A percentile compares a stretch with the other conserved stretches of the same genome.
phyloP scores from a whole-genome alignment of 2,797 vertebrate genomes.

The Sebastes nivosus region DNA sequence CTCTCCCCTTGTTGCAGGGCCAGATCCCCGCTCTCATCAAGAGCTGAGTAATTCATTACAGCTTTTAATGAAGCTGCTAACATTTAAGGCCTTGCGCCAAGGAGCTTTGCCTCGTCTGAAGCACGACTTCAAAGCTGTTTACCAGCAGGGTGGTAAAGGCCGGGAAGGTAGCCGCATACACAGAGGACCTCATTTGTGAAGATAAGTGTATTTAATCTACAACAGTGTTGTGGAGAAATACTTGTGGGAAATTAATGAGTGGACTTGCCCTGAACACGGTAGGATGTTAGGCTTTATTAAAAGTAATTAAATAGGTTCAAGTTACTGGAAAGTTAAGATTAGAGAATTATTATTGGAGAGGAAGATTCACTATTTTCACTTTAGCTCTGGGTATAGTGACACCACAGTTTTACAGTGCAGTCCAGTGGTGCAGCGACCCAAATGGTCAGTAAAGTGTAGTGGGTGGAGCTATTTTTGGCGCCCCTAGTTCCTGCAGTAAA shows the following conservation, averaged over 20 bases:
- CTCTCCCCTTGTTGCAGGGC: neutral
- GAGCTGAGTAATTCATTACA: slow-evolving; percentile 10
- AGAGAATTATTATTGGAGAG: neutral
- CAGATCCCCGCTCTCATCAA: neutral
- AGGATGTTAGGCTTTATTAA: neutral
- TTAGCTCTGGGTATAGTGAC: neutral
- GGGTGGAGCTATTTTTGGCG: too few species aligned
- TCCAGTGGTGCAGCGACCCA: neutral
- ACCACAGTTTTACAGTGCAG: neutral
- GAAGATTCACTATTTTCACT: neutral
- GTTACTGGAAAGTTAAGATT: neutral
- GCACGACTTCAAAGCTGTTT: slow-evolving; percentile 26
- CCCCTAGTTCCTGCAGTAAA: neutral
- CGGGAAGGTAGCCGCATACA: neutral
- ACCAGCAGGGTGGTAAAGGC: neutral
- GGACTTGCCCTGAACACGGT: neutral
- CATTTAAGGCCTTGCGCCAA: slow-evolving; percentile 35
- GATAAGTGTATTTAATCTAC: slow-evolving; percentile 8
- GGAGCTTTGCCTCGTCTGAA: neutral
- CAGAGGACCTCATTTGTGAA: slow-evolving; percentile 37
- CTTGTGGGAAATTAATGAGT: neutral
- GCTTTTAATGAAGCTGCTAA: slow-evolving; percentile 53
- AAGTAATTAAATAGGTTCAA: neutral
- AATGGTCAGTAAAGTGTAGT: neutral
- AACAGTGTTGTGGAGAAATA: neutral